Conservation (phyloP, 1,140 invertebrate genomes). For the Achatina immaculata region DNA sequence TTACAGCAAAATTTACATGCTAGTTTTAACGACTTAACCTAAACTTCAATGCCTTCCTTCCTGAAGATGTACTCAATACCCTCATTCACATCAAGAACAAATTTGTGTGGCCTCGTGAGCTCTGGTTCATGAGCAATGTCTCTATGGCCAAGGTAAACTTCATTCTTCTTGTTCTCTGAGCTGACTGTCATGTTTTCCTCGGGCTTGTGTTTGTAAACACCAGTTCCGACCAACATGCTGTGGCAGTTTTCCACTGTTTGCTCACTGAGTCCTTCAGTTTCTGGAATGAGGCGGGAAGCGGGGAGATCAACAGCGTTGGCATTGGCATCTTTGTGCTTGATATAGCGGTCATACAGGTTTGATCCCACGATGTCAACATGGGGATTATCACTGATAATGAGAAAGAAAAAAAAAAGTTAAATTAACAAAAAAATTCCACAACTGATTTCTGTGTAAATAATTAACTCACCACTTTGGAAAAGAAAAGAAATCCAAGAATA, state of each 20-base stretch:
- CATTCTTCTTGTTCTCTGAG: constrained; percentile 8
- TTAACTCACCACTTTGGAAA: too few species aligned
- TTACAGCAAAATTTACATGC: too few species aligned
- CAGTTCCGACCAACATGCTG: constrained; percentile 69
- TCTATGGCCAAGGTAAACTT: constrained; percentile 66
- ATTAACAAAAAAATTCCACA: too few species aligned
- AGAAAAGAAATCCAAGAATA: too few species aligned
- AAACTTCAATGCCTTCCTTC: constrained; percentile 50
- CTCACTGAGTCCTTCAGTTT: constrained; percentile 47
- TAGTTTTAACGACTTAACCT: not conserved
- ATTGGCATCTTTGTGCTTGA: constrained; percentile 66
- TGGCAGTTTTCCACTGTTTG: constrained; percentile 63
- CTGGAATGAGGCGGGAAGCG: constrained; percentile 59
- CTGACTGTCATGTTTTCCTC: constrained; percentile 40
- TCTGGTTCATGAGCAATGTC: constrained; percentile 65
- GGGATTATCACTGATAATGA: constrained; percentile 77
- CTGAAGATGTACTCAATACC: constrained; percentile 61
- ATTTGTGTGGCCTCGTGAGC: constrained; percentile 60
- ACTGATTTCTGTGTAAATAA: too few species aligned
- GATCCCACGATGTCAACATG: constrained; percentile 82
- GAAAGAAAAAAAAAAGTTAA: not conserved
- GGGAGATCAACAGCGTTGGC: constrained; percentile 39
- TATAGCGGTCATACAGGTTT: constrained; percentile 80
- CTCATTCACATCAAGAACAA: constrained; percentile 58
- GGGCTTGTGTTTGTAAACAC: constrained; percentile 65